phyloP scores from a whole-genome alignment of 2,797 vertebrate genomes.

The Gallirallus australis region DNA sequence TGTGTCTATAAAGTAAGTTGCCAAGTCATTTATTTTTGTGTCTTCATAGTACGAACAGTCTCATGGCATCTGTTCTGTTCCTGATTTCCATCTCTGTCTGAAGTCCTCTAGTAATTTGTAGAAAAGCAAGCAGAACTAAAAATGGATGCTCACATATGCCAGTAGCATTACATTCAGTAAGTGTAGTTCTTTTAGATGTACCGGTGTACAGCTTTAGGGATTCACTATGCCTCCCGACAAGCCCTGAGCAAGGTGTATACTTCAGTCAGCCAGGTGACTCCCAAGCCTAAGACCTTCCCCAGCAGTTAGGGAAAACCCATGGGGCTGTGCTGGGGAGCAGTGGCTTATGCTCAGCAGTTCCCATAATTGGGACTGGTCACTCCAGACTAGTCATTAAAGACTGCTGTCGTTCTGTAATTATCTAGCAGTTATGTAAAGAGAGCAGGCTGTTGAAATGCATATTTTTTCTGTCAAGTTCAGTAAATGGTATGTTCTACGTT shows the following conservation, averaged over 20 bases:
- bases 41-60: background rate
- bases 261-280: background rate
- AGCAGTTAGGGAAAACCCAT: background rate
- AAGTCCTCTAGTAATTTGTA: background rate
- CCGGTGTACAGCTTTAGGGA: background rate
- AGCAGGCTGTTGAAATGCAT: background rate
- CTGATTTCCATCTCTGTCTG: constrained; percentile 5
- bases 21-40: background rate
- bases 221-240: background rate
- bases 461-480: background rate
- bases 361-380: background rate
- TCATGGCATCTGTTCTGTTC: constrained; percentile 3
- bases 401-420: background rate
- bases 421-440: background rate
- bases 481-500: background rate
- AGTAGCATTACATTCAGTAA: background rate
- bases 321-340: background rate
- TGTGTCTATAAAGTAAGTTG: background rate
- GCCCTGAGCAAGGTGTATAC: background rate
- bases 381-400: background rate
- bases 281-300: background rate
- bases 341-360: background rate
- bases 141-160: background rate
- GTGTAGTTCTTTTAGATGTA: background rate
- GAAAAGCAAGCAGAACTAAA: constrained; percentile 3